A percentile compares a stretch with the other conserved stretches of the same genome.
Evolutionary conservation across 2,113 vertebrate genomes (phyloP).

Genomic region (Callipepla squamata): DNA sequence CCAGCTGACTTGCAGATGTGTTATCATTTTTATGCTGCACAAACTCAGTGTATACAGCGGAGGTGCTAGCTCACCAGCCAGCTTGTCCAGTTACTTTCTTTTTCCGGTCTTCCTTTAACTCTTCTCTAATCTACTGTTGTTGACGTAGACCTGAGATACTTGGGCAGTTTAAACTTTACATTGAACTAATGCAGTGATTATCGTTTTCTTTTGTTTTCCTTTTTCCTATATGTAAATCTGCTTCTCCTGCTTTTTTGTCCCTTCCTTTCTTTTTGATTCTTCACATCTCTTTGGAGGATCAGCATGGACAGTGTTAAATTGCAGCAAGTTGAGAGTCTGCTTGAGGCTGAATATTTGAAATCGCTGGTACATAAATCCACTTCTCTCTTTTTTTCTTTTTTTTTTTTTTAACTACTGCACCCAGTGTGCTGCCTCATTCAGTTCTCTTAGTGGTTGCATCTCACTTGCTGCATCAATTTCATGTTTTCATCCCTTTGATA

Average conservation of each 20-base stretch:
- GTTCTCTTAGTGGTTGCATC: not conserved
- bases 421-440: not conserved
- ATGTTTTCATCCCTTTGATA: not conserved
- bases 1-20: conserved; percentile 23
- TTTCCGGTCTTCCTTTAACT: not conserved
- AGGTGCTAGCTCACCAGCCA: not conserved
- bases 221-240: not conserved
- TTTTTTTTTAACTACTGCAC: not conserved
- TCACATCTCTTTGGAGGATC: not conserved
- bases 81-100: not conserved
- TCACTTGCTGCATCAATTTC: not conserved
- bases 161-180: not conserved
- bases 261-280: not conserved
- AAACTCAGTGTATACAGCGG: not conserved
- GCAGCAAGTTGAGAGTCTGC: not conserved
- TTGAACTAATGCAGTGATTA: not conserved
- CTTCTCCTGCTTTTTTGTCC: not conserved
- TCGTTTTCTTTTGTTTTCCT: not conserved
- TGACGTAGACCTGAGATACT: not conserved
- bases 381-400: not conserved
- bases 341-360: not conserved
- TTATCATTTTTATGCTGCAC: not conserved
- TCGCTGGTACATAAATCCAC: not conserved
- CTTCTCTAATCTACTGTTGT: not conserved
- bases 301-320: not conserved